These are phyloP conservation scores for Nipponia nippon DNA, from an alignment of 2,113 vertebrate genomes.

Conservation along the genomic window DNA sequence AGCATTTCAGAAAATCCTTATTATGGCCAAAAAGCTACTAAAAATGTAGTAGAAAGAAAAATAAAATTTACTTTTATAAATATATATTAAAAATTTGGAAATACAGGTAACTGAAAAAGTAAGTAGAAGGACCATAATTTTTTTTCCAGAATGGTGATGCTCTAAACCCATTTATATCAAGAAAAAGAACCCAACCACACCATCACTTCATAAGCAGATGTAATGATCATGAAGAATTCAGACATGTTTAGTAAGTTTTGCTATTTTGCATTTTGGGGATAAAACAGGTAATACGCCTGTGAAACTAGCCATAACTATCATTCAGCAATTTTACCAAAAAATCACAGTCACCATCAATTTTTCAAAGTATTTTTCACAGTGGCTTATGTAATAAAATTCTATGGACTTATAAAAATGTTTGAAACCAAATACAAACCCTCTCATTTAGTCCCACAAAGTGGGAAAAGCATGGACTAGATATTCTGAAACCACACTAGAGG, in stretches of 20 bases:
- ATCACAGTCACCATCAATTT: not conserved
- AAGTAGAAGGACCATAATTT: not conserved
- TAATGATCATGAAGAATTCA: not conserved
- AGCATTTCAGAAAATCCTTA: not conserved
- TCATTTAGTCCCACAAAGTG: not conserved
- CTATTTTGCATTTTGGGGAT: not conserved
- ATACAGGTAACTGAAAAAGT: not conserved
- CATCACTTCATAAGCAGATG: not conserved
- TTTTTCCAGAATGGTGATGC: not conserved
- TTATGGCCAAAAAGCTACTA: not conserved
- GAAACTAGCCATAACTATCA: not conserved
- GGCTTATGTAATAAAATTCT: not conserved
- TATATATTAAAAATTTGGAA: not conserved
- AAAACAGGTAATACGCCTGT: not conserved
- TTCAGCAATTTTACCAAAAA: not conserved
- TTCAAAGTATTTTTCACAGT: not conserved
- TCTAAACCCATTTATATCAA: not conserved
- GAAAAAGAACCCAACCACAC: not conserved
- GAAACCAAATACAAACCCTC: not conserved
- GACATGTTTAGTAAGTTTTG: not conserved
- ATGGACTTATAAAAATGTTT: not conserved
- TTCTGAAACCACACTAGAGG: constrained; percentile 56
- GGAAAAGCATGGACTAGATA: not conserved
- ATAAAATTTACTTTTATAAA: not conserved
- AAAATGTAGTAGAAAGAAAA: not conserved